Conservation (phyloP, 2,797 vertebrate genomes). For the Schizopygopsis malacanthus region DNA sequence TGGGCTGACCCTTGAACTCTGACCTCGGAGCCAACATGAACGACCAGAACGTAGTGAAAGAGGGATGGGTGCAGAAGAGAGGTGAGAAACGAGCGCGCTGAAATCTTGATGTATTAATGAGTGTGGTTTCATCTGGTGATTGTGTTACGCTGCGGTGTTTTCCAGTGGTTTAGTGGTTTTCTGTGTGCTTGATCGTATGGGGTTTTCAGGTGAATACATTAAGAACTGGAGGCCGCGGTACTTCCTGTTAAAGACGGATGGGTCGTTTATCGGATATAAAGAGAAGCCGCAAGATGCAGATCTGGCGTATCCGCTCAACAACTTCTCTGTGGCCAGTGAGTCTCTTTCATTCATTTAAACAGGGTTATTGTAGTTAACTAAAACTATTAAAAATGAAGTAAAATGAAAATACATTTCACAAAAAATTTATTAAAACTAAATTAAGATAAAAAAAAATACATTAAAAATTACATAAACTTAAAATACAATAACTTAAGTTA, state of each 20-base stretch:
- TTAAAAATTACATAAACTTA: not conserved
- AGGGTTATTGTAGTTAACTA: not conserved
- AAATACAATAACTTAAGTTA: not conserved
- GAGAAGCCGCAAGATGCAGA: slow-evolving; percentile 99
- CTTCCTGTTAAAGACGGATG: slow-evolving; percentile 96
- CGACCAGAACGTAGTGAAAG: slow-evolving; percentile 83
- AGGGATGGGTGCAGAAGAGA: slow-evolving; percentile 84
- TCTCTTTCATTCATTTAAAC: slow-evolving; percentile 31
- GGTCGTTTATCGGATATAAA: slow-evolving; percentile 98
- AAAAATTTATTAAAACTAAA: not conserved
- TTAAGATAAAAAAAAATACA: not conserved
- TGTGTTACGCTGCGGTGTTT: not conserved
- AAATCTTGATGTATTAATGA: not conserved
- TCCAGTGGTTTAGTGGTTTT: slow-evolving; percentile 3
- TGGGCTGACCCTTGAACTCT: slow-evolving; percentile 70
- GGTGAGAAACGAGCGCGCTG: slow-evolving; percentile 53
- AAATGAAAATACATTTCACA: too few species aligned
- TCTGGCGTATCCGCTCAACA: slow-evolving; percentile 97
- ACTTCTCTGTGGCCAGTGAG: slow-evolving; percentile 98
- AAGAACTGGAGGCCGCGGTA: slow-evolving; percentile 99
- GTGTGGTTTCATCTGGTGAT: not conserved
- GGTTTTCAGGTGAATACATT: slow-evolving; percentile 91
- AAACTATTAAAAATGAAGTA: not conserved
- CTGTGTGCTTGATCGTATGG: slow-evolving; percentile 58
- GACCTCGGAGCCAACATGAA: slow-evolving; percentile 79